phyloP scores from a whole-genome alignment of 2,797 vertebrate genomes.

The Scolopax rusticola region DNA sequence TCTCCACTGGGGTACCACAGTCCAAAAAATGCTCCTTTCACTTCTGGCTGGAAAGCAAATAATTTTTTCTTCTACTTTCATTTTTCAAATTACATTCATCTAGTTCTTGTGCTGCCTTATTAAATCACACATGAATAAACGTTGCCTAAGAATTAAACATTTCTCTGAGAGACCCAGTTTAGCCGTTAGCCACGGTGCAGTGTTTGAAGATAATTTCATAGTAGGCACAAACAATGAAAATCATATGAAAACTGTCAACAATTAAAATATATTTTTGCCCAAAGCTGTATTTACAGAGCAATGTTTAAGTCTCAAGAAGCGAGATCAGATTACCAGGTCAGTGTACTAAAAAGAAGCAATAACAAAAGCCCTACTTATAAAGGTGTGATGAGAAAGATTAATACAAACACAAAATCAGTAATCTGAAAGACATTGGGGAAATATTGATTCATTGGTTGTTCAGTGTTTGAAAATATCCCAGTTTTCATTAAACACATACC shows the following conservation, averaged over 20 bases:
- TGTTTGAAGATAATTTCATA: conserved; percentile 46
- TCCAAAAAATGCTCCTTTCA: not conserved
- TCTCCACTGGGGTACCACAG: not conserved
- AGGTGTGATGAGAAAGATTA: conserved; percentile 50
- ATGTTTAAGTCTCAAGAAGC: not conserved
- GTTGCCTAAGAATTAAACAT: conserved; percentile 33
- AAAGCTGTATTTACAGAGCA: not conserved
- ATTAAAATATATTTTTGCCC: conserved; percentile 4
- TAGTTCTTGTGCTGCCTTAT: conserved; percentile 14
- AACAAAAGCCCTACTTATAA: conserved; percentile 26
- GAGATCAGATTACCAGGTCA: conserved; percentile 22
- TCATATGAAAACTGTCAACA: conserved; percentile 12
- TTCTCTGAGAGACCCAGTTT: not conserved
- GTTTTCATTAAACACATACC: conserved; percentile 10
- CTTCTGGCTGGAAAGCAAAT: not conserved
- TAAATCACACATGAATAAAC: conserved; percentile 12
- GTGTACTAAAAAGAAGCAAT: conserved; percentile 14
- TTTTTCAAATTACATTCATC: conserved; percentile 37
- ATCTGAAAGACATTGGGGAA: conserved; percentile 18
- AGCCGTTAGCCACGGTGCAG: not conserved
- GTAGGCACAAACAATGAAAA: conserved; percentile 26
- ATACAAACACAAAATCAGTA: conserved; percentile 27
- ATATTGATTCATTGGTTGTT: conserved; percentile 21
- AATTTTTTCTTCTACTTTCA: not conserved
- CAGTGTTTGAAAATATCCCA: not conserved